Evolutionary conservation across 2,888 invertebrate genomes (phyloP), one percentile per base, ranked within the genome.

Genomic region (Lydus trimaculatus): DNA sequence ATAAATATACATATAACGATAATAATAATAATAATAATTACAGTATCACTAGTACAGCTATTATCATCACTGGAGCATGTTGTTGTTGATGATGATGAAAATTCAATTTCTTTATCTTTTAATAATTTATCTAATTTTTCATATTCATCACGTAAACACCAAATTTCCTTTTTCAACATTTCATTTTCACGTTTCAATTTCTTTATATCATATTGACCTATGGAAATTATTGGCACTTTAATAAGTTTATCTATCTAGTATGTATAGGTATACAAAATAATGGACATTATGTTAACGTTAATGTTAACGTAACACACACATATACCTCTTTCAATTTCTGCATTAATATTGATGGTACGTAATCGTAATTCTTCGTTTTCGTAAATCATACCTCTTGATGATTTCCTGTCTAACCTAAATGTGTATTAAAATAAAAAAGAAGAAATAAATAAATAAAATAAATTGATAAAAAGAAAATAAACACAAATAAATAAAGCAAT

Each of bases 361-460:
- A 96, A 86, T 76, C 96, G 88, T 64, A 96, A 88, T 85, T 96
- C 96, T 83, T 96, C 96, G 89, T 96, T 96, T 87, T 96, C 96
- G 88, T 94, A 96, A 78, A 96, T 91, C 95, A 96, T 96, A 75
- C 96, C 96, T 84, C 96, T 91, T 73, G 95, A 95, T 65, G 95
- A 95, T 86, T 94, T 94, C 82, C 95, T 90, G 87, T 96, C 96
- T 88, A 96, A 91, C 86, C 92, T 92, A 84, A 43, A 79, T 58
- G 6, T 23, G 5, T 6, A 31, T 58, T 58, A 23, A 3, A 13
- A 56, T 72, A 66, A 62, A 60, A 67, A 63, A 74, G 66, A 48
- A 60, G 67, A 63, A 28, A 62, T 58, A 59, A 67, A 56, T 36
- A 58, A 28, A 11, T 23, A 2, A 58, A 58, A 23, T 31, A 6